Evolutionary conservation across 2,797 vertebrate species (phyloP).

Genomic region (Coendou prehensilis): DNA sequence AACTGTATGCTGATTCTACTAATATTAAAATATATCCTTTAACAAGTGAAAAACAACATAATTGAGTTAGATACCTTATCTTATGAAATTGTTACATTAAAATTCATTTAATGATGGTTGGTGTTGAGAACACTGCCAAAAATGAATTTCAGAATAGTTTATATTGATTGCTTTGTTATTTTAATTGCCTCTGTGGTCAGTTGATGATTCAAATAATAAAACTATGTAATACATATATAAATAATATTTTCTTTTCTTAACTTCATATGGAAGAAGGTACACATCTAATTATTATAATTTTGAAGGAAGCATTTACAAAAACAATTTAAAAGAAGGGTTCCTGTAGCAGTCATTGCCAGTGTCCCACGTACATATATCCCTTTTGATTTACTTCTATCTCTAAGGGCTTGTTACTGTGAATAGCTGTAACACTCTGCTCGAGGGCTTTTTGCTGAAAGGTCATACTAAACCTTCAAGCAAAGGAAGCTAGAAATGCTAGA

Average conservation of each 20-base stretch:
- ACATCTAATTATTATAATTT: background rate
- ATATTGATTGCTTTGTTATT: background rate
- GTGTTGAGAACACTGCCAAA: background rate
- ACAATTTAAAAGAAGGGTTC: background rate
- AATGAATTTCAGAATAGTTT: background rate
- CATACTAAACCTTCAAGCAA: background rate
- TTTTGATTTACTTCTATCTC: background rate
- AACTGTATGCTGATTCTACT: background rate
- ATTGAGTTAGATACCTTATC: background rate
- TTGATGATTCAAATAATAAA: background rate
- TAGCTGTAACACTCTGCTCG: background rate
- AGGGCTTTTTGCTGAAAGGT: background rate
- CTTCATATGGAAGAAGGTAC: background rate
- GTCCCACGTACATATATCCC: background rate
- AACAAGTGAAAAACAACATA: constrained; percentile 33
- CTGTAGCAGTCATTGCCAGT: background rate
- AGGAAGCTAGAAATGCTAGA: background rate
- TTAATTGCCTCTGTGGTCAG: background rate
- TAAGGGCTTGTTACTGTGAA: background rate
- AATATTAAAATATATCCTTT: background rate
- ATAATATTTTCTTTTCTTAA: background rate
- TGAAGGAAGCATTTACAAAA: background rate
- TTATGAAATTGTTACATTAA: constrained; percentile 5
- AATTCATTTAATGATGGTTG: background rate
- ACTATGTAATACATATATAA: background rate